Conservation (phyloP, 2,113 vertebrate species). For the Amphilophus citrinellus region DNA sequence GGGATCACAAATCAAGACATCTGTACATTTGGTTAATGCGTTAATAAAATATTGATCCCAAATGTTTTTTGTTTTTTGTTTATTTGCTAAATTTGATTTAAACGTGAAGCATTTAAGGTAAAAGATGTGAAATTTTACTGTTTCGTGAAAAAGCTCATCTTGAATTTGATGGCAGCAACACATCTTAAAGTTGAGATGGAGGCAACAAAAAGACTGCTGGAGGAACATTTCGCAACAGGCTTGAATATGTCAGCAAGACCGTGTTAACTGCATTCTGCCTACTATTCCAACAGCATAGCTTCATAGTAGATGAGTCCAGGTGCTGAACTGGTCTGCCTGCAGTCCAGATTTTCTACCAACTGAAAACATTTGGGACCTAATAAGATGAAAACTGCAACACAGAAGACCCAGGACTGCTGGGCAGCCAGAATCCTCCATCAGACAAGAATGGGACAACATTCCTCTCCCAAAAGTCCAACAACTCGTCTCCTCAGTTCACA, state of each 20-base stretch:
- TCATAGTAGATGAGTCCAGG: too few relatives aligned
- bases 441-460: not conserved
- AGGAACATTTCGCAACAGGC: too few relatives aligned
- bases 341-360: not conserved
- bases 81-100: not conserved
- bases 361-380: not conserved
- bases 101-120: too few relatives aligned
- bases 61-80: not conserved
- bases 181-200: too few relatives aligned
- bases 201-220: too few relatives aligned
- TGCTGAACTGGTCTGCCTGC: not conserved
- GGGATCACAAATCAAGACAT: not conserved
- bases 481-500: not conserved
- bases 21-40: not conserved
- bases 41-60: not conserved
- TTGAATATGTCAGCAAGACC: too few relatives aligned
- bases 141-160: too few relatives aligned
- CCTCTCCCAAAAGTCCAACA: not conserved
- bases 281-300: too few relatives aligned
- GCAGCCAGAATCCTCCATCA: not conserved
- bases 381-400: too few relatives aligned
- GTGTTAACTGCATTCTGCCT: too few relatives aligned
- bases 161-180: too few relatives aligned
- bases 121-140: too few relatives aligned
- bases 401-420: not conserved